phyloP scores from a whole-genome alignment of 1,140 invertebrate genomes.

The Aphis gossypii region DNA sequence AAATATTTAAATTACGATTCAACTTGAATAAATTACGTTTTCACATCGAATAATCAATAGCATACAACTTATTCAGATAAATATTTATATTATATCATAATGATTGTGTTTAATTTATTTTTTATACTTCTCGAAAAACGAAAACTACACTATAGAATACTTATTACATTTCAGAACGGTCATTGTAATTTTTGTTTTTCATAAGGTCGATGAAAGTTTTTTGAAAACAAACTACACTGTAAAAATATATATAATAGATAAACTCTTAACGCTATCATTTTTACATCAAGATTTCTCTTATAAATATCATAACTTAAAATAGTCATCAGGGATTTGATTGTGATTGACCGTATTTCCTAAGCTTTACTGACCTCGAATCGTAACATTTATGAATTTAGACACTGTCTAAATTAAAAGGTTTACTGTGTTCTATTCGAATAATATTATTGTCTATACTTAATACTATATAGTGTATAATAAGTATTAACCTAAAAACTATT shows the following conservation, averaged over 20 bases:
- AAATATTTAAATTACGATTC: no score
- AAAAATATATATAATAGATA: background rate
- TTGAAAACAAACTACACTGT: background rate
- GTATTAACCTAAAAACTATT: background rate
- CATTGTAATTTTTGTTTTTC: background rate
- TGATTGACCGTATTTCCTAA: background rate
- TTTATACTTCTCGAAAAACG: background rate
- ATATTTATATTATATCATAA: background rate
- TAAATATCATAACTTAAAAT: background rate
- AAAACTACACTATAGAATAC: background rate
- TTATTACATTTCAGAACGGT: background rate
- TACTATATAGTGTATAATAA: no score
- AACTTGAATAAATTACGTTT: background rate
- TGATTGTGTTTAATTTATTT: background rate
- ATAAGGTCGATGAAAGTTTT: background rate
- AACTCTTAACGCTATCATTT: background rate
- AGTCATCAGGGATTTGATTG: background rate
- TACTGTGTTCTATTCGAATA: background rate
- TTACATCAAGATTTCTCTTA: background rate
- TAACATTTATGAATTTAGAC: background rate
- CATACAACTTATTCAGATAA: background rate
- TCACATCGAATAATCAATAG: background rate
- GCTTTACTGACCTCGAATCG: background rate
- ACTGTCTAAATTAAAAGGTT: background rate
- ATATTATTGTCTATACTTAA: background rate